A percentile compares a stretch with the other conserved stretches of the same genome.
phyloP scores from a whole-genome alignment of 92 coral and sea anemone genomes.

The Ricordea florida region DNA sequence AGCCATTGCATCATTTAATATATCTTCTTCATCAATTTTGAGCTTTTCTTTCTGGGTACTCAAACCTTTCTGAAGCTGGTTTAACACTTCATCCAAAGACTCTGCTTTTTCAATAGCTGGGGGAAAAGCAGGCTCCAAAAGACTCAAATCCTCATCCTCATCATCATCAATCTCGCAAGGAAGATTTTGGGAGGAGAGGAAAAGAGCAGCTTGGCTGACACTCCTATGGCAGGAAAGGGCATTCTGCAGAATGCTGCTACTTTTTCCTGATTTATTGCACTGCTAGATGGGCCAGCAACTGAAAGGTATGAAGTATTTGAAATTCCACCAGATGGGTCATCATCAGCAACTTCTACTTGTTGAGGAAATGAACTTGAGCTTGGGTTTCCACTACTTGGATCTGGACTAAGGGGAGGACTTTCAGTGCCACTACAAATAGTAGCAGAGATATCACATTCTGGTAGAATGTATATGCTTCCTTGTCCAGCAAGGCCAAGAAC shows the following conservation, averaged over 20 bases:
- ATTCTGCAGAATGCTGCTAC: conserved; percentile 20
- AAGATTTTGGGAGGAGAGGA: conserved; percentile 4
- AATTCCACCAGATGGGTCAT: background rate
- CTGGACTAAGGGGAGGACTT: conserved; percentile 10
- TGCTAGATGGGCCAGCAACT: conserved; percentile 34
- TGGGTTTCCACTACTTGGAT: background rate
- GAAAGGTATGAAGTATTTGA: background rate
- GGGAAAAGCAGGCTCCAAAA: background rate
- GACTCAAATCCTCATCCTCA: background rate
- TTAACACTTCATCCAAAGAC: background rate
- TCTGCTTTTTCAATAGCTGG: background rate
- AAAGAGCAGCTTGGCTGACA: conserved; percentile 33
- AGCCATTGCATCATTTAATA: conserved; percentile 62
- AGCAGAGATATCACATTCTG: conserved; percentile 42
- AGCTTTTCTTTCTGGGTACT: conserved; percentile 33
- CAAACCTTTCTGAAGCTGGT: conserved; percentile 13
- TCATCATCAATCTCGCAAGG: background rate
- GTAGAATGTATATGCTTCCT: conserved; percentile 50
- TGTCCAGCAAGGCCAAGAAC: conserved; percentile 61
- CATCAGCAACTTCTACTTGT: background rate
- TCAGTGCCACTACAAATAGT: background rate
- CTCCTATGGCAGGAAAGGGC: conserved; percentile 27
- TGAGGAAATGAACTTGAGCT: too few relatives aligned
- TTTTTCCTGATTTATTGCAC: conserved; percentile 17
- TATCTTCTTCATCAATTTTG: conserved; percentile 42